Evolutionary conservation across 37 sponge, comb jelly and placozoan genomes (phyloP), one percentile per base, ranked within the genome.

Genomic region (Cliona cf. orientalis): DNA sequence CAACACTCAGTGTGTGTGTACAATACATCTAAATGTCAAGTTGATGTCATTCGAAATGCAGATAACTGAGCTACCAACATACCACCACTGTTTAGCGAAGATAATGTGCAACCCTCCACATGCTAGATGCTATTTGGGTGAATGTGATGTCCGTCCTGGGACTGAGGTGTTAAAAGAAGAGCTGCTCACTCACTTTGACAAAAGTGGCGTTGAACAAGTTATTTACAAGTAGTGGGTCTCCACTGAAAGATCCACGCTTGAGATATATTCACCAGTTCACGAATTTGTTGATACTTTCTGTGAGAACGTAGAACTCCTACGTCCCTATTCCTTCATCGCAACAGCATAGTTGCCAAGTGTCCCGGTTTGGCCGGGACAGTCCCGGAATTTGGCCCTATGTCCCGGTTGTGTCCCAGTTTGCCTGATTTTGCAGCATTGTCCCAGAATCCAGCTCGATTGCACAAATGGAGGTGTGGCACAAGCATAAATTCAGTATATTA

Each of bases 11-110:
- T n/a, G n/a, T n/a, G n/a, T n/a, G n/a, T n/a, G n/a, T n/a, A n/a
- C n/a, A n/a, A n/a, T n/a, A n/a, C n/a, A n/a, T 49, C 53, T 19
- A 49, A 49, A 49, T 49, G 53, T 49, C 53, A 49, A 49, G 53
- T 14, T 49, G 14, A 49, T 49, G 53, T 19, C 14, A 14, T 14
- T 19, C 9, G 53, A 49, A 19, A 19, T 14, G 14, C 9, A 49
- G 14, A 49, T 49, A 49, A 14, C 53, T 14, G 14, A 49, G n/a
- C n/a, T n/a, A n/a, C n/a, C n/a, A n/a, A n/a, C n/a, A n/a, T n/a
- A 49, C 14, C 53, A 49, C 53, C 53, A 49, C 14, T 49, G 53
- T 49, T 49, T 49, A 49, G 53, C 53, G 14, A 9, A 19, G 53
- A 49, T 49, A 14, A 49, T 49, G 14, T 49, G 53, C 53, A 49